Evolutionary conservation across 2,888 invertebrate genomes (phyloP), one percentile per base, ranked within the genome.

Genomic region (Osmoderma eremita): DNA sequence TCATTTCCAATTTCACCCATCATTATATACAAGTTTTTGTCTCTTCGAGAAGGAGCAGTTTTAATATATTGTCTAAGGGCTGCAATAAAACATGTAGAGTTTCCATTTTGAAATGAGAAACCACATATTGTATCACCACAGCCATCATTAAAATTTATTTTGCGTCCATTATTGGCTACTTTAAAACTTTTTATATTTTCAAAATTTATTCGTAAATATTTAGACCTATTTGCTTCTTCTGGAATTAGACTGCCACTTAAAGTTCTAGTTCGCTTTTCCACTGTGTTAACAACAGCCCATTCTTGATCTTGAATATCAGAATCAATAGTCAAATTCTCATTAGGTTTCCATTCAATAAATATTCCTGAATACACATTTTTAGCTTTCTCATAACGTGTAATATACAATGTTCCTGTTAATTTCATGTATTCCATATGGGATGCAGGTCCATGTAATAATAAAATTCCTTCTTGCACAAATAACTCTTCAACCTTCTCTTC

Each of bases 51-150:
- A 71, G 91, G 91, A 2, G 85, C 84, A 1, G 89, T 88, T 78
- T 86, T 88, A 3, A 90, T 81, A 68, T 87, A 85, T 73, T 88
- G 87, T 81, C 88, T 89, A 68, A 88, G 83, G 68, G 85, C 85
- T 41, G 82, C 86, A 45, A 89, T 86, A 75, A 96, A 90, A 64
- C 89, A 87, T 75, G 93, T 92, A 0, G 94, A 93, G 74, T 95
- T 94, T 0, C 93, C 94, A 73, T 92, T 89, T 79, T 94, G 94
- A 82, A 97, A 96, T 78, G 93, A 91, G 78, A 97, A 93, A 3
- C 92, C 90, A 70, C 91, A 90, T 73, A 91, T 89, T 77, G 88
- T 88, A 0, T 91, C 88, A 54, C 90, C 87, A 81, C 90, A 88
- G 71, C 89, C 89, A 72, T 90, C 88, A 73, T 90, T 87, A 72